A percentile compares a stretch with the other conserved stretches of the same genome.
Conservation (phyloP, 2,113 vertebrate genomes). For the Heterocephalus glaber region DNA sequence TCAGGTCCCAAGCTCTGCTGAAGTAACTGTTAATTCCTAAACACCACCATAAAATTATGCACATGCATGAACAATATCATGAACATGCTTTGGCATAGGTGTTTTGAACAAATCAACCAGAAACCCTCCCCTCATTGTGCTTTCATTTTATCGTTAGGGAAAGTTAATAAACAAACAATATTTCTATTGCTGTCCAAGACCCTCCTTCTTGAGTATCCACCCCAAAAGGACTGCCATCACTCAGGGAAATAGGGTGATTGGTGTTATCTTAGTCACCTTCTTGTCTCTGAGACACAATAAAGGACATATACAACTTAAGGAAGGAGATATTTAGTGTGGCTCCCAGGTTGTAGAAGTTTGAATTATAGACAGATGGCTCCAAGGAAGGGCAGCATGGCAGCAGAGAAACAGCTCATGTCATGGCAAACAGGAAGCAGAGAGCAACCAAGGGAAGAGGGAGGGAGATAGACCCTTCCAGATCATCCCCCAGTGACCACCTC, state of each 20-base stretch:
- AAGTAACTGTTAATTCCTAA: not conserved
- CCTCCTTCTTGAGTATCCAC: not conserved
- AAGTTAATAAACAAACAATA: not conserved
- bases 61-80: no score
- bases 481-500: no score
- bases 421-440: not conserved
- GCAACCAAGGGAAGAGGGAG: no score
- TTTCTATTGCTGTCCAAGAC: not conserved
- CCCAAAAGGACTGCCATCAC: no score
- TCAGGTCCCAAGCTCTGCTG: not conserved
- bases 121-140: not conserved
- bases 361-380: no score
- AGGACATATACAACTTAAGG: no score
- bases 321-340: no score
- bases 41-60: not conserved
- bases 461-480: not conserved
- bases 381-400: not conserved
- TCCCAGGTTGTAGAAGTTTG: no score
- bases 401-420: not conserved
- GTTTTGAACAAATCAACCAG: not conserved
- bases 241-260: not conserved
- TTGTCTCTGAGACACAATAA: no score
- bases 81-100: not conserved
- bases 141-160: not conserved
- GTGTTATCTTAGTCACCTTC: not conserved